Evolutionary conservation across 2,888 invertebrate genomes (phyloP).

Genomic region (Athalia rosae): DNA sequence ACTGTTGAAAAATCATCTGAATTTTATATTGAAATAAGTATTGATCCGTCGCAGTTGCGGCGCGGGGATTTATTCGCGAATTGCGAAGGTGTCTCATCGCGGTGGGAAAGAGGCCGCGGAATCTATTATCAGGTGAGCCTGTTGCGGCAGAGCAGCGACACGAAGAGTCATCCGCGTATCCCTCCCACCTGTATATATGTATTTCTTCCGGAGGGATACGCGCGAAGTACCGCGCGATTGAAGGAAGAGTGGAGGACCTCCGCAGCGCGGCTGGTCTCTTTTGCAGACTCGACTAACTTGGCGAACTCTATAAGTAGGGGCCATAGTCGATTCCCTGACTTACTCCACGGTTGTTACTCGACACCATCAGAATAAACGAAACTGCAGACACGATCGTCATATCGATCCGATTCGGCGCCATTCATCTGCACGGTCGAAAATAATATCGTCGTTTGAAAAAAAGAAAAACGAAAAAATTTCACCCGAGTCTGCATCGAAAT

Average conservation of each 20-base stretch:
- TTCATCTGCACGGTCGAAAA: no score
- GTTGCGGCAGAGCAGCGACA: no score
- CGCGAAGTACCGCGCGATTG: no score
- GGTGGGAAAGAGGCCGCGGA: not conserved
- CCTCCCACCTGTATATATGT: conserved; percentile 22
- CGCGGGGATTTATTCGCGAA: not conserved
- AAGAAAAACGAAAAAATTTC: no score
- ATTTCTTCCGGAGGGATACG: conserved; percentile 22
- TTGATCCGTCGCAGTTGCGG: no score
- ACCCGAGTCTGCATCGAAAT: no score
- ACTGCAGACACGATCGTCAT: conserved; percentile 9
- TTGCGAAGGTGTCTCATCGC: not conserved
- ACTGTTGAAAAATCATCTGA: no score
- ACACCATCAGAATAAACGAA: conserved; percentile 65
- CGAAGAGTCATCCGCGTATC: conserved; percentile 17
- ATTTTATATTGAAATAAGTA: no score
- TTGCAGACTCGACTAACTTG: conserved; percentile 66
- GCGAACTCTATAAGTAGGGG: conserved; percentile 73
- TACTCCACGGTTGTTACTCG: conserved; percentile 72
- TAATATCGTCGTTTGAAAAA: no score
- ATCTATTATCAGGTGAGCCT: conserved; percentile 1
- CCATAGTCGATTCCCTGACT: conserved; percentile 72
- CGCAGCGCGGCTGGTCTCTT: conserved; percentile 25
- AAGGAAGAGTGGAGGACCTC: conserved; percentile 43
- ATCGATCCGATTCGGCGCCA: no score